Evolutionary conservation across 1,140 invertebrate genomes (phyloP), one percentile per base, ranked within the genome.

Genomic region (Batillaria attramentaria): DNA sequence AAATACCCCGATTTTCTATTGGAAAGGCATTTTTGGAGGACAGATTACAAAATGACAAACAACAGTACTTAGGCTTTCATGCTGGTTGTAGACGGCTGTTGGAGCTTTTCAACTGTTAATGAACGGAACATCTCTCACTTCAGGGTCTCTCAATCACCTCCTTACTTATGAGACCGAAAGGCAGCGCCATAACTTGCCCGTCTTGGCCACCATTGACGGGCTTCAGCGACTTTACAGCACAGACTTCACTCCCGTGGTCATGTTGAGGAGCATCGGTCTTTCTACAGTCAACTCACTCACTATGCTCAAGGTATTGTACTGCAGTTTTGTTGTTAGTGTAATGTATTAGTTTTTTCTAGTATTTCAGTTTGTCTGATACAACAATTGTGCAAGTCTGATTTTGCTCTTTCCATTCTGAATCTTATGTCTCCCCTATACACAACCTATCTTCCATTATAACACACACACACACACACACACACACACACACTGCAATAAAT

Each of bases 111-210:
- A n/a, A n/a, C 24, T 50, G 46, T 50, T 50, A 50, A 66, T 20
- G 41, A 72, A 28, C 37, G 74, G 57, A 42, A 70, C 16, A 70
- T 37, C 6, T 16, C 8, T 39, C 5, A 70, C 20, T 39, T 39
- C 92, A 79, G 92, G 91, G n/a, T 90, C 90, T 16, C 66, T 91
- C 33, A 86, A 79, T 16, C 94, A 95, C 91, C 92, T 99, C 28
- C 87, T 93, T 46, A 93, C 95, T 81, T 99, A 99, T 89, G 97
- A 99, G 92, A 95, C 94, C 0, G 84, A 92, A 74, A 91, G 97
- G 50, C 97, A 99, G 88, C 91, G 94, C 42, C 94, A 96, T 85
- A 98, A 98, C 90, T 92, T 99, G 31, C 95, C 97, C 3, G 95
- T 96, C 0, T 95, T 98, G 94, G 86, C 95, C 0, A 94, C 95